A percentile compares a stretch with the other conserved stretches of the same genome.
phyloP scores from a whole-genome alignment of 2,113 vertebrate species.

The Mellivora capensis region DNA sequence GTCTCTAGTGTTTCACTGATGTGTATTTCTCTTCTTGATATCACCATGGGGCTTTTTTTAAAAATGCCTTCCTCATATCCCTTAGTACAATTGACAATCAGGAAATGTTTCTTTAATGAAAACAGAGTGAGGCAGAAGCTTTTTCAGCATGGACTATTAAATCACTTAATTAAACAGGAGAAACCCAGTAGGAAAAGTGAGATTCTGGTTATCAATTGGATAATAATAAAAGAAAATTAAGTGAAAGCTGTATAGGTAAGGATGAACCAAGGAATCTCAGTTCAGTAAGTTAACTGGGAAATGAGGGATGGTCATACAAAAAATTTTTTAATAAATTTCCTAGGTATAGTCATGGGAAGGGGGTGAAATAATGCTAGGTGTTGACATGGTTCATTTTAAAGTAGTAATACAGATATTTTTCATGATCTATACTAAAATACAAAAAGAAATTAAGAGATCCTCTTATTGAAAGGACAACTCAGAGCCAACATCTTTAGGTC shows the following conservation, averaged over 20 bases:
- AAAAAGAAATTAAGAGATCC: background rate
- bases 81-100: background rate
- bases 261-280: background rate
- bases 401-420: background rate
- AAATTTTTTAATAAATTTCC: background rate
- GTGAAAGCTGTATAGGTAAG: background rate
- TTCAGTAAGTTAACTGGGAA: background rate
- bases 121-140: background rate
- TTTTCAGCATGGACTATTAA: background rate
- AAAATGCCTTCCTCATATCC: background rate
- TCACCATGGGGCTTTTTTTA: background rate
- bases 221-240: background rate
- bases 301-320: background rate
- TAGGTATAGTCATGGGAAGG: background rate
- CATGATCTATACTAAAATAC: background rate
- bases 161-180: constrained; percentile 12
- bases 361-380: background rate
- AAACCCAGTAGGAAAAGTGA: background rate
- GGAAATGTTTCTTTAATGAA: constrained; percentile 49
- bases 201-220: background rate
- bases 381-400: background rate
- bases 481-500: background rate
- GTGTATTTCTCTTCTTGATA: constrained; percentile 11
- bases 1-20: constrained; percentile 43
- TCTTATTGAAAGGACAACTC: background rate